Percentiles rank a stretch among this genome's conserved stretches.
phyloP scores from a whole-genome alignment of 2,888 invertebrate species.

The Dynastes grantii region DNA sequence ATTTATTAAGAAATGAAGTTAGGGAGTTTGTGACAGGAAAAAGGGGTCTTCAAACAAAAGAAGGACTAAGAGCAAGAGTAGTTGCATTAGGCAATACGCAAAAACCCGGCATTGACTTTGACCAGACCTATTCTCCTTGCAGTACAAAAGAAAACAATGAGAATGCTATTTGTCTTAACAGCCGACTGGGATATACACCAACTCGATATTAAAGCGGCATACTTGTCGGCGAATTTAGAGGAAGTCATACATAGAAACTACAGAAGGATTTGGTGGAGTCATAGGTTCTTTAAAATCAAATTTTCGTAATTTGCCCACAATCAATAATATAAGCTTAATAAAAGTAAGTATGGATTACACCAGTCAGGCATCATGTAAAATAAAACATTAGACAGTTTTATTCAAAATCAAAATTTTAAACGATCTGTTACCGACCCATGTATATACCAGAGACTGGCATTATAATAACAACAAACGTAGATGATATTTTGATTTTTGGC shows the following conservation, averaged over 20 bases:
- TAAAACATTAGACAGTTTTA: neutral
- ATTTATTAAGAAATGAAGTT: conserved; percentile 34
- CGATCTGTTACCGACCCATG: neutral
- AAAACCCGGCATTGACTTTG: neutral
- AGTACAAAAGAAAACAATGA: conserved; percentile 1
- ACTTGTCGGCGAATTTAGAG: neutral
- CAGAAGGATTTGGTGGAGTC: neutral
- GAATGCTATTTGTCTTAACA: neutral
- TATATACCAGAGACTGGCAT: too few relatives aligned
- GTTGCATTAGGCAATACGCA: conserved; percentile 7
- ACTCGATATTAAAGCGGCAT: too few relatives aligned
- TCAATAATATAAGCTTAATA: neutral
- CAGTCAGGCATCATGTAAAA: neutral
- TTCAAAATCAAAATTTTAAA: neutral
- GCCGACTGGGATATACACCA: neutral
- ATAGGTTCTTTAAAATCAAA: neutral
- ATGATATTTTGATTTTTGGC: too few relatives aligned
- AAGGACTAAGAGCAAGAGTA: conserved; percentile 40
- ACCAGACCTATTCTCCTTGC: neutral
- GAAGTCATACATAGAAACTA: neutral
- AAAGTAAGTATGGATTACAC: neutral
- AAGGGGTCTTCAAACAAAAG: conserved; percentile 57
- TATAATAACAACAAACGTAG: too few relatives aligned
- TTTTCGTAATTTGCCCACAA: neutral
- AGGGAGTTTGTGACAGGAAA: conserved; percentile 1